These are phyloP conservation scores for Ceratina japonica DNA, from an alignment of 1,140 invertebrate genomes.

Conservation along the genomic window DNA sequence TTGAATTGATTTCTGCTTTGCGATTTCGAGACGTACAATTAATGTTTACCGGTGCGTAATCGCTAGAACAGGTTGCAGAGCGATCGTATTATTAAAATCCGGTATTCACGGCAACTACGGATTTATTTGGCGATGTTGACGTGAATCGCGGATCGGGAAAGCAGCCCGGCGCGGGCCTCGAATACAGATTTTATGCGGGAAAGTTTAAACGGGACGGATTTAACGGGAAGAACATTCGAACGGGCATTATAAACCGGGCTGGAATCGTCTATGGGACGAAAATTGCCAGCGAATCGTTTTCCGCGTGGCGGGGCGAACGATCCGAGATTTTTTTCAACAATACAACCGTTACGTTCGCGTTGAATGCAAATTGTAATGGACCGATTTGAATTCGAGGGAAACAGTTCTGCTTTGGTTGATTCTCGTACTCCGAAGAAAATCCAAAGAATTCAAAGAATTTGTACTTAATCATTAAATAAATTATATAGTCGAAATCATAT, in stretches of 20 bases:
- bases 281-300: slow-evolving; percentile 40
- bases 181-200: slow-evolving; percentile 47
- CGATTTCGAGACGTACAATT: slow-evolving; percentile 51
- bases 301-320: background rate
- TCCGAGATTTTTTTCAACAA: background rate
- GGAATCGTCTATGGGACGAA: slow-evolving; percentile 23
- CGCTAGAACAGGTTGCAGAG: slow-evolving; percentile 23
- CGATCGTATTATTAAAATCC: slow-evolving; percentile 57
- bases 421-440: background rate
- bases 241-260: slow-evolving; percentile 23
- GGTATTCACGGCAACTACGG: slow-evolving; percentile 53
- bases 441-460: too few relatives aligned
- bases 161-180: background rate
- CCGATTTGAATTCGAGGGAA: background rate
- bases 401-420: background rate
- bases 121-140: slow-evolving; percentile 36
- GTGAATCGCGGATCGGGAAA: background rate
- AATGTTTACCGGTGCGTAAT: slow-evolving; percentile 37
- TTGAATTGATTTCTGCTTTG: background rate
- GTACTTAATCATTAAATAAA: too few relatives aligned
- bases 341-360: background rate
- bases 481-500: too few relatives aligned
- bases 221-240: slow-evolving; percentile 33
- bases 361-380: background rate
- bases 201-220: slow-evolving; percentile 49